Evolutionary conservation across 2,888 invertebrate genomes (phyloP), one percentile per base, ranked within the genome.

Genomic region (Rugalucina vietnamica): DNA sequence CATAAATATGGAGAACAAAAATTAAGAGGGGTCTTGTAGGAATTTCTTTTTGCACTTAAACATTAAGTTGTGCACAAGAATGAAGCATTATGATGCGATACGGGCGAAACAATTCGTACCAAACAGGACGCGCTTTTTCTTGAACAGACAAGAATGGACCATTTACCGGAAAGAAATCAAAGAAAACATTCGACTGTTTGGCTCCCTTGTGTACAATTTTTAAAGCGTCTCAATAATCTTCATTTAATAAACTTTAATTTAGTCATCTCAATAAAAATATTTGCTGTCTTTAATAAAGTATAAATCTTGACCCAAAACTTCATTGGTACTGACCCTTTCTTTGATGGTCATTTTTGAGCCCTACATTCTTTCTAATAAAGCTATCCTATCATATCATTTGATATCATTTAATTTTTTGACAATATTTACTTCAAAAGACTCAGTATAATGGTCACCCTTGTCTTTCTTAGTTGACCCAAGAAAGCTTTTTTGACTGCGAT

Each of bases 391-490:
- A 34, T 29, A 65, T 34, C 27, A 65, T 65, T 65, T 65, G 65
- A 65, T 65, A 65, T 65, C 65, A 34, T 14, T 12, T 43, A 34
- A 65, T n/a, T 21, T 18, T 65, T 29, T 10, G 29, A 24, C 32
- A 65, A 18, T 4, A 65, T 54, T 54, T 65, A 65, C 65, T 65
- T 65, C 65, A 65, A 65, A 60, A 65, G 65, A 65, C 18, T 10
- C 29, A 65, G 34, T 34, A 65, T 65, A 65, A 65, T 65, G 34
- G 18, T 34, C 34, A 65, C 65, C 60, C 65, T 65, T 65, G 65
- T 65, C 65, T 65, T 32, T 65, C 21, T 5, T 34, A 65, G 1
- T 34, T 65, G 65, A 65, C 65, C 65, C 65, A 65, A 65, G 65
- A 65, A 65, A 65, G 65, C 65, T 27, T 65, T 24, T 65, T 34